These are phyloP conservation scores for Pachyramphus minor DNA, from an alignment of 2,113 vertebrate species.

Conservation along the genomic window DNA sequence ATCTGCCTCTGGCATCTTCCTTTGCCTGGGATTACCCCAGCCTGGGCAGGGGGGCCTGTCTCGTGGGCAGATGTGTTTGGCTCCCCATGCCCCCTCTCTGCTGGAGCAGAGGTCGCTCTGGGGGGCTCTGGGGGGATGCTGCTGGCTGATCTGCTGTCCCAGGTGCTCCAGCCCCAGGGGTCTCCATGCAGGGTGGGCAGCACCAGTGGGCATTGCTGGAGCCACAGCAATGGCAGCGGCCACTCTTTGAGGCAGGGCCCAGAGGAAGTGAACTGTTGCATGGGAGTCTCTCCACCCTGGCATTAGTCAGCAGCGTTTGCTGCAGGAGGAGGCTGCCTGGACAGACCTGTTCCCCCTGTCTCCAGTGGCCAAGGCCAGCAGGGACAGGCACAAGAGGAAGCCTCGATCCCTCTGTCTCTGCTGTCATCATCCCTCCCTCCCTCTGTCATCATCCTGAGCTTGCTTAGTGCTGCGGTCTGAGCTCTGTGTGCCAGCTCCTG, in stretches of 20 bases:
- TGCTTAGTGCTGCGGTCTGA: neutral
- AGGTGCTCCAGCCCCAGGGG: accelerated
- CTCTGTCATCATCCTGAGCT: neutral
- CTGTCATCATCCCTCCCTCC: neutral
- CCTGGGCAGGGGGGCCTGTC: accelerated
- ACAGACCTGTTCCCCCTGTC: constrained; percentile 46
- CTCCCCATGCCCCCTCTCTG: neutral
- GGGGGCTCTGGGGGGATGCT: neutral
- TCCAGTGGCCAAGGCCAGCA: neutral
- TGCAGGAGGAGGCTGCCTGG: constrained; percentile 6
- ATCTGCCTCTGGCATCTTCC: neutral
- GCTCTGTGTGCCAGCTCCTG: neutral
- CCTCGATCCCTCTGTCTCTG: neutral
- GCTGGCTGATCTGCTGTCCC: neutral
- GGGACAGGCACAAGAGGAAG: neutral
- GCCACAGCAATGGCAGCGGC: accelerated
- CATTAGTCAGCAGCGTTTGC: constrained; percentile 13
- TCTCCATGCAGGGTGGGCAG: neutral
- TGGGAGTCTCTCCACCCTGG: neutral
- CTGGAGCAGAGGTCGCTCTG: accelerated
- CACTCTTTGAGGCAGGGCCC: neutral
- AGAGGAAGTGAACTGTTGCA: constrained; percentile 26
- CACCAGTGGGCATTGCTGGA: neutral
- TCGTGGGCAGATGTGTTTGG: neutral
- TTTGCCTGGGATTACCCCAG: neutral